Base-by-base conservation (phyloP, 2,797 vertebrate species). In the Sphenodon punctatus region DNA sequence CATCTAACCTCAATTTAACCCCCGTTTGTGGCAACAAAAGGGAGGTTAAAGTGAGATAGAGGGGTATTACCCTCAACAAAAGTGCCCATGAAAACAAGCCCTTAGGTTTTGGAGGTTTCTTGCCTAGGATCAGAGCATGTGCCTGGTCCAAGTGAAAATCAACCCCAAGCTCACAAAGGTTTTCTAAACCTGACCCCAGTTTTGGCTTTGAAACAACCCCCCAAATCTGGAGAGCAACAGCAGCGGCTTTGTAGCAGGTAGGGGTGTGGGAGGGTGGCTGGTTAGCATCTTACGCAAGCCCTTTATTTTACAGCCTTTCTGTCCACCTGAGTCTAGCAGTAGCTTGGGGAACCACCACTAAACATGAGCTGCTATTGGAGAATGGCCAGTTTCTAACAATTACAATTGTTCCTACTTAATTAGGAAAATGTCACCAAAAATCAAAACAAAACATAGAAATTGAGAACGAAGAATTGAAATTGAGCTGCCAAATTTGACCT, bases 391-490 rank as follows among this genome's bases (percentile, higher is more conserved):
- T 91, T 79, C 27, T 59, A 60, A 73, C 88, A 93, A 75, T 64
- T 60, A 84, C 30, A 5, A 2, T 19, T 74, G 82, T 70, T 88
- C 75, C 84, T 84, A 78, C n/a, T 65, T 60, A 79, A 60, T 42
- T 78, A 55, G n/a, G n/a, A n/a, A n/a, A n/a, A n/a, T n/a, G n/a
- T n/a, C n/a, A n/a, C n/a, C n/a, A n/a, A n/a, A n/a, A n/a, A n/a
- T n/a, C n/a, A n/a, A 34, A 20, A 84, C 80, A 43, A 86, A 86
- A 88, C 69, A 87, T 8, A 85, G 82, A 86, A 75, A n/a, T 53
- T 86, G 38, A 30, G 65, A 81, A 78, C 51, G 87, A 91, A 49
- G 34, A 64, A 20, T 61, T 83, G 82, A 80, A 90, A 88, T 43
- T 34, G 72, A 91, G 68, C 80, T 93, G 73, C 80, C 20, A 1